Evolutionary conservation across 2,888 invertebrate species (phyloP).

Genomic region (Gisinianus flammeolus): DNA sequence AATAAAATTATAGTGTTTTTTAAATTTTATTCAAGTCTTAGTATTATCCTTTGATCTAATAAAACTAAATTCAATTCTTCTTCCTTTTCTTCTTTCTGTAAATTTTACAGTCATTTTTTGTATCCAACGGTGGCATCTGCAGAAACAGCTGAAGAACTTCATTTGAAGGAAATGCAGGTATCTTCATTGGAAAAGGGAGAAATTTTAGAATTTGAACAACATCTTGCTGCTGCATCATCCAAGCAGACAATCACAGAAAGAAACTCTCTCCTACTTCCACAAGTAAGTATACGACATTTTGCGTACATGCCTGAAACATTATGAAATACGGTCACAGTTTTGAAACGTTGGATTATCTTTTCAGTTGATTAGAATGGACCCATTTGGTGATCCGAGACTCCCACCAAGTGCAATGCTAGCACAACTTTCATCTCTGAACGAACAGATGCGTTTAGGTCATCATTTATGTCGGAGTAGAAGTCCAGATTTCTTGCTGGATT

Average conservation of each 20-base stretch:
- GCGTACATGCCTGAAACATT: too few relatives aligned
- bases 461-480: conserved; percentile 84
- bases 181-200: conserved; percentile 75
- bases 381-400: conserved; percentile 79
- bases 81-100: too few relatives aligned
- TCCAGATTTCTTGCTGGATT: conserved; percentile 89
- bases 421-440: conserved; percentile 77
- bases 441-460: conserved; percentile 82
- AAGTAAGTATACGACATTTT: conserved; percentile 63
- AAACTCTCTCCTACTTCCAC: conserved; percentile 82
- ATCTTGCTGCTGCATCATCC: conserved; percentile 87
- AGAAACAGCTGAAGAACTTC: conserved; percentile 68
- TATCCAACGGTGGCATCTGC: conserved; percentile 72
- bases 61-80: too few relatives aligned
- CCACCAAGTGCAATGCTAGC: conserved; percentile 80
- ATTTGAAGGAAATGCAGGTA: conserved; percentile 72
- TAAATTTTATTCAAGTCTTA: background rate
- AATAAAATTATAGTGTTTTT: background rate
- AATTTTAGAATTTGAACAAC: conserved; percentile 86
- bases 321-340: too few relatives aligned
- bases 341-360: background rate
- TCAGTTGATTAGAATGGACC: conserved; percentile 82
- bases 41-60: too few relatives aligned
- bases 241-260: conserved; percentile 89
- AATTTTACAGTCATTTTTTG: conserved; percentile 68